Conservation (phyloP, 2,797 vertebrate genomes). For the Rallus crepitans region DNA sequence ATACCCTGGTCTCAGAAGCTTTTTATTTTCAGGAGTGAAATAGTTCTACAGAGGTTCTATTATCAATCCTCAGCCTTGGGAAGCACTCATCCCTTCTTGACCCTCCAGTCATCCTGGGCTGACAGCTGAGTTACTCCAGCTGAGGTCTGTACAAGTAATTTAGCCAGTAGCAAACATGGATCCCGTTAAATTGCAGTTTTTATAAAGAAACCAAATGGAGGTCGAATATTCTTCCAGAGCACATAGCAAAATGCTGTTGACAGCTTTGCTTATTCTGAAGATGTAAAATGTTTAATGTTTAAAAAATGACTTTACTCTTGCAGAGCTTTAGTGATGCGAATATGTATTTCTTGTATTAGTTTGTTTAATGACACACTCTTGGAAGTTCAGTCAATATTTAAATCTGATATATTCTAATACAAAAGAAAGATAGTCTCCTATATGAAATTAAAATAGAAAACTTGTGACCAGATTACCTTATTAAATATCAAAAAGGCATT, state of each 20-base stretch:
- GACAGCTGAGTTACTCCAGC: background rate
- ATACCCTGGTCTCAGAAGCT: background rate
- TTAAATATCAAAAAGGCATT: background rate
- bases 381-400: background rate
- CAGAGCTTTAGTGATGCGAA: background rate
- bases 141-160: conserved; percentile 14
- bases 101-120: background rate
- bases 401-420: background rate
- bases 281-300: background rate
- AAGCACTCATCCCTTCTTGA: background rate
- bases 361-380: background rate
- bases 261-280: conserved; percentile 28
- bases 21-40: background rate
- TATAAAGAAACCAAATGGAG: background rate
- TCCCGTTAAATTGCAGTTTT: background rate
- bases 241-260: conserved; percentile 8
- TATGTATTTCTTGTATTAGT: background rate
- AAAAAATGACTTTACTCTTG: background rate
- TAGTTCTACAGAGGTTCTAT: background rate
- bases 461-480: background rate
- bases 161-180: background rate
- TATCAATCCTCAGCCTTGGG: background rate
- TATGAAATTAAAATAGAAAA: background rate
- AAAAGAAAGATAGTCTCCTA: background rate
- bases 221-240: background rate